Conservation (phyloP, 37 sponge, comb jelly and placozoan species). For the Theonella swinhoei region DNA sequence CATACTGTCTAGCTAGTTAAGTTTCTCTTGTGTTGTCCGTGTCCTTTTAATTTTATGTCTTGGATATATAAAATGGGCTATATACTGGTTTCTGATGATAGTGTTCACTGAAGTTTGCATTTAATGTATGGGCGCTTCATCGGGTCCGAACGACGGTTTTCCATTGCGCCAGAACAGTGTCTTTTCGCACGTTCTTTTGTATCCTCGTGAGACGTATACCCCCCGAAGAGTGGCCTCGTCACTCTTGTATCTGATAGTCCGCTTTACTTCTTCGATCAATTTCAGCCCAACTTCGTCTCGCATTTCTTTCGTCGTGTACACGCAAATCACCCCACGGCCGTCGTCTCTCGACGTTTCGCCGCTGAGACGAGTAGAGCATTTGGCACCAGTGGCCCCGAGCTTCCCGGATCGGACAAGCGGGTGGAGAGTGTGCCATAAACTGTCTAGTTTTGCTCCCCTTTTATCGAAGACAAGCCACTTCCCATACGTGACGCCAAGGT, state of each 20-base stretch:
- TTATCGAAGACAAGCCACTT: conserved; percentile 60
- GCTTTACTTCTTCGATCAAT: conserved; percentile 42
- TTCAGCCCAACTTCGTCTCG: conserved; percentile 53
- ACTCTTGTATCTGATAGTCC: conserved; percentile 62
- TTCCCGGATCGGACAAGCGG: conserved; percentile 21
- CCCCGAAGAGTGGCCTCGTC: conserved; percentile 59
- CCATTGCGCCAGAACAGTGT: conserved; percentile 62
- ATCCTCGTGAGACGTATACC: conserved; percentile 32
- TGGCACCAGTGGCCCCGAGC: conserved; percentile 35
- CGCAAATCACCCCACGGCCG: conserved; percentile 39
- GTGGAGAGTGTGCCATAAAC: conserved; percentile 25
- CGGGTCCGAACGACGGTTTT: too few species aligned
- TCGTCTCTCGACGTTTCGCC: neutral
- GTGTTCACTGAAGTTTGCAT: neutral
- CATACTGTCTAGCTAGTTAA: neutral
- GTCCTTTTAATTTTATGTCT: neutral
- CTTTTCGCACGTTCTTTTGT: conserved; percentile 19
- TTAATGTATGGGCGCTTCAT: too few species aligned
- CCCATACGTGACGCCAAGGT: conserved; percentile 10
- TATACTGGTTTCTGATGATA: neutral
- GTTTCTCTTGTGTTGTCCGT: neutral
- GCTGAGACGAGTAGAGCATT: conserved; percentile 24
- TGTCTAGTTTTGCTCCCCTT: conserved; percentile 7
- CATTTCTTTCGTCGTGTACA: conserved; percentile 52
- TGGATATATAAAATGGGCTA: neutral